Base-by-base conservation (phyloP, 2,113 vertebrate species). In the Oreotrochilus melanogaster region DNA sequence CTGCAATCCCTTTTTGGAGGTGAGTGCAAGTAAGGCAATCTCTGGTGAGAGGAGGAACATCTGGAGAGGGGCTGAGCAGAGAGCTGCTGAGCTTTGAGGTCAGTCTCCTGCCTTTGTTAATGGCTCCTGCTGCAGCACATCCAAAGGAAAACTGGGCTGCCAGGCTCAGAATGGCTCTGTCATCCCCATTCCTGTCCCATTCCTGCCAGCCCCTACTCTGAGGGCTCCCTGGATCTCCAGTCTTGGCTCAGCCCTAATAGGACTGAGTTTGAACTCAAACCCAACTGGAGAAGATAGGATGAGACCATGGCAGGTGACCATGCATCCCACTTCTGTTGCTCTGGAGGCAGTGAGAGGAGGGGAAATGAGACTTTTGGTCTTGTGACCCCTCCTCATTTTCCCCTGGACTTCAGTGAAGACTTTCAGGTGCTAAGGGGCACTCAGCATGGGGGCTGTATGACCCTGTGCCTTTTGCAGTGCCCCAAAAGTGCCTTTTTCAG, bases 11-110 rank as follows among this genome's bases (percentile, higher is more conserved):
- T 73, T 90, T 94, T 78, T 86, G 67, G 60, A 81, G 61, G 50
- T 69, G 50, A 18, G 9, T 83, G 37, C 79, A 76, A 83, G 79
- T 58, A 88, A 83, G 65, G 67, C 86, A 86, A 47, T n/a, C 88
- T 90, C 42, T 86, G 69, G 37, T 86, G 33, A 70, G 85, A 90
- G 50, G 30, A 87, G 72, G 86, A 96, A 86, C 82, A 93, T 78
- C 64, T 93, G 94, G 72, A 92, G 51, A 79, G 48, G 47, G 72
- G 67, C 60, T 88, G 79, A 80, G 60, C 66, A 14, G 28, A 90
- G 90, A 82, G 47, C 75, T 95, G 86, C 47, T 0, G 54, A 79
- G 54, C 82, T 83, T 80, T 57, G 33, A 33, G 86, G 86, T 86
- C 86, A 39, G 73, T 93, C 86, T 95, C 51, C 79, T 90, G 91